A percentile compares a stretch with the other conserved stretches of the same genome.
phyloP scores from a whole-genome alignment of 2,888 invertebrate genomes.

The Ischnura elegans region DNA sequence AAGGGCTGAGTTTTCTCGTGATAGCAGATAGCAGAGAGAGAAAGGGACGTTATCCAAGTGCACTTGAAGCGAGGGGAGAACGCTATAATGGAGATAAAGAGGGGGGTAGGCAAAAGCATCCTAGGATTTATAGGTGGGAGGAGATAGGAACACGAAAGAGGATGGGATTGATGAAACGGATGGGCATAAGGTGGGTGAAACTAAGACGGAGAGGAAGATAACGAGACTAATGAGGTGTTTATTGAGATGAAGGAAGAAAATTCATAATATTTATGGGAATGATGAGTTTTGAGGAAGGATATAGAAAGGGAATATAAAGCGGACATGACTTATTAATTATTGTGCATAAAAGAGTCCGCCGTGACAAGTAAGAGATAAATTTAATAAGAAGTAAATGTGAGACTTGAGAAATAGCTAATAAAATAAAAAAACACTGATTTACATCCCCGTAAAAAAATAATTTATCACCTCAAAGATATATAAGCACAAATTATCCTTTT shows the following conservation, averaged over 20 bases:
- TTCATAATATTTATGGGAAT: neutral
- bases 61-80: neutral
- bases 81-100: neutral
- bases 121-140: neutral
- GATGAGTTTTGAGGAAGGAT: neutral
- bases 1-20: neutral
- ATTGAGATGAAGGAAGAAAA: neutral
- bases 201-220: neutral
- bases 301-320: neutral
- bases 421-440: no score
- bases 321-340: neutral
- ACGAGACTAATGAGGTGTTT: neutral
- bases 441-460: no score
- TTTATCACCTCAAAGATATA: no score
- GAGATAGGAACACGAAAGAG: neutral
- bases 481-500: no score
- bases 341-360: neutral
- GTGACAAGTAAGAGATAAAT: neutral
- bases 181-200: neutral
- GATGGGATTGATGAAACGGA: neutral
- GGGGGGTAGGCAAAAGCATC: neutral
- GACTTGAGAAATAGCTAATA: neutral
- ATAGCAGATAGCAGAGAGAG: neutral
- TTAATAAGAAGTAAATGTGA: neutral
- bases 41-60: neutral